Evolutionary conservation across 2,113 vertebrate genomes (phyloP), one percentile per base, ranked within the genome.

Genomic region (Calcarius ornatus): DNA sequence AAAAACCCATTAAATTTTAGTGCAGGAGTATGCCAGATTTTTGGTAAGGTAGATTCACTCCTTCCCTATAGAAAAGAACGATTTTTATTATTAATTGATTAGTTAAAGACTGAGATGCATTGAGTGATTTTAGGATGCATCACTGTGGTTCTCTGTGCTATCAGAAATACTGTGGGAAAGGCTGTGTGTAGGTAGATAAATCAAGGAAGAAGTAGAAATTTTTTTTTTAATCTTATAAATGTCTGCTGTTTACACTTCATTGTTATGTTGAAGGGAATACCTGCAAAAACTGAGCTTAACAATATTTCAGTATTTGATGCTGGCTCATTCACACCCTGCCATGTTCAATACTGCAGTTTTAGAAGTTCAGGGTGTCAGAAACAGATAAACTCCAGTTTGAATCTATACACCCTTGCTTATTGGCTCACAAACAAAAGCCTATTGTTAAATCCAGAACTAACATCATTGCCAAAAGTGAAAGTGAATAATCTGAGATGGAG

Each of bases 261-360:
- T 69, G 23, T 79, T n/a, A 72, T 42, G 33, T 92, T 94, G 70
- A 83, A 96, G 47, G 69, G 53, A 94, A n/a, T n/a, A 91, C 47
- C 38, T 75, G 43, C 71, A 96, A 93, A 94, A 96, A 82, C 59
- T 70, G 40, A 90, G 33, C 21, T 61, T 86, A 63, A 50, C 37
- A 86, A 56, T 83, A 35, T 90, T 80, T 94, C 77, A 84, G 4
- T 43, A 8, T 35, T n/a, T 28, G 43, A 51, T 94, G 14, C 40
- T 92, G 73, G 11, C 65, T 86, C 4, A 15, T 90, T 94, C 77
- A 66, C 56, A 57, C 27, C 61, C 83, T 87, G 91, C 56, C 65
- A 61, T 5, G 33, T 45, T 61, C 86, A 76, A 47, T 59, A 61
- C 43, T 73, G 9, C 19, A 51, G 23, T 81, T 94, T 86, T n/a